Base-by-base conservation (phyloP, 2,888 invertebrate genomes). In the Caenorhabditis sp. region DNA sequence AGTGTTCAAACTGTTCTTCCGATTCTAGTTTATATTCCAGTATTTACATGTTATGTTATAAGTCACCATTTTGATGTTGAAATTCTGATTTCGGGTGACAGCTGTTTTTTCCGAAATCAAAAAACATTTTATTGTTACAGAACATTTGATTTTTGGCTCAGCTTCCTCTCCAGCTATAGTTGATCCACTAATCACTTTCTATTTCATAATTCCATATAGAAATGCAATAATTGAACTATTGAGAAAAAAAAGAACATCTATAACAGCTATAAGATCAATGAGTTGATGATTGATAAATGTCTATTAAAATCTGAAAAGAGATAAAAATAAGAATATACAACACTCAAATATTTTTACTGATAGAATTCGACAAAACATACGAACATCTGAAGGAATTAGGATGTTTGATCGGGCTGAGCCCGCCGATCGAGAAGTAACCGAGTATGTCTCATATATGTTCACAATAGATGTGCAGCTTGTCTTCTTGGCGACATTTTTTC, bases 181-280 rank as follows among this genome's bases (percentile, higher is more conserved):
- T 51, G 73, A 73, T 55, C 73, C 73, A 50, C 68, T 73, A 17
- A 73, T 73, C n/a, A 59, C 73, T 0, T 67, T 65, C 21, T 68
- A 73, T 37, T 73, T 62, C 55, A 66, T 73, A 1, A 50, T 73
- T 27, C 73, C 73, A 8, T 43, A 43, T 43, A 6, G 43, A 17
- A 43, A 43, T 43, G 43, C 43, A 43, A 43, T 43, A 6, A 14
- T 43, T 2, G 2, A 43, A 14, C 6, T 43, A 10, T 43, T 43
- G 2, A 10, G 14, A 43, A 43, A 10, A 3, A 43, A 43, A 43
- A 43, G 43, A 17, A 43, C 3, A 43, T 31, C 31, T 31, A 43
- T 43, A 43, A 14, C 17, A 6, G 3, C 43, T 17, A 43, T 43
- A 43, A 43, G 17, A 43, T 43, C 43, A 6, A 6, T 31, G 4